phyloP scores from a whole-genome alignment of 2,888 invertebrate genomes.

The Gerris lacustris region DNA sequence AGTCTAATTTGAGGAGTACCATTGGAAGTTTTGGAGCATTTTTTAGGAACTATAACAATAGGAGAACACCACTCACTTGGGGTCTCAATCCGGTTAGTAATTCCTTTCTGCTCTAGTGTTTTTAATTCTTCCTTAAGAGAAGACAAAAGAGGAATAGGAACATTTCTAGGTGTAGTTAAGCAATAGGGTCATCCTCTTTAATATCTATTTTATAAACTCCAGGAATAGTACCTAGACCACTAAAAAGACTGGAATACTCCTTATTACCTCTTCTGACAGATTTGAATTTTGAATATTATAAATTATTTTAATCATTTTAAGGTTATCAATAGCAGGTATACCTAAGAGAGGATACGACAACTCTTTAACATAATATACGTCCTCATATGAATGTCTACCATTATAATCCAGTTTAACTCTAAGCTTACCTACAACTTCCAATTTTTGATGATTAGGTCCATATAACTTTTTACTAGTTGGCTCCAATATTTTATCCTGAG shows the following conservation, averaged over 20 bases:
- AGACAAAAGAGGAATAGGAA: background rate
- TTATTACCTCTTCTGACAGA: background rate
- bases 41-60: background rate
- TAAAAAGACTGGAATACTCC: background rate
- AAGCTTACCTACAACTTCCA: background rate
- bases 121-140: background rate
- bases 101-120: background rate
- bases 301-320: background rate
- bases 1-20: too few relatives aligned
- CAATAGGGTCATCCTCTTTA: background rate
- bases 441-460: background rate
- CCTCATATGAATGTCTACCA: background rate
- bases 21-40: too few relatives aligned
- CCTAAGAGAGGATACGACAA: background rate
- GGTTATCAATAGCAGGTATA: background rate
- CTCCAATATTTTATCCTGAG: background rate
- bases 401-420: background rate
- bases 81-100: background rate
- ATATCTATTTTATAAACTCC: background rate
- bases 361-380: background rate
- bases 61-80: background rate
- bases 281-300: background rate
- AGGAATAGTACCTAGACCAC: background rate
- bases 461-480: background rate
- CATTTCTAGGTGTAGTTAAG: background rate